These are phyloP conservation scores for Noturus placidus DNA, from an alignment of 2,113 vertebrate genomes.

Conservation along the genomic window DNA sequence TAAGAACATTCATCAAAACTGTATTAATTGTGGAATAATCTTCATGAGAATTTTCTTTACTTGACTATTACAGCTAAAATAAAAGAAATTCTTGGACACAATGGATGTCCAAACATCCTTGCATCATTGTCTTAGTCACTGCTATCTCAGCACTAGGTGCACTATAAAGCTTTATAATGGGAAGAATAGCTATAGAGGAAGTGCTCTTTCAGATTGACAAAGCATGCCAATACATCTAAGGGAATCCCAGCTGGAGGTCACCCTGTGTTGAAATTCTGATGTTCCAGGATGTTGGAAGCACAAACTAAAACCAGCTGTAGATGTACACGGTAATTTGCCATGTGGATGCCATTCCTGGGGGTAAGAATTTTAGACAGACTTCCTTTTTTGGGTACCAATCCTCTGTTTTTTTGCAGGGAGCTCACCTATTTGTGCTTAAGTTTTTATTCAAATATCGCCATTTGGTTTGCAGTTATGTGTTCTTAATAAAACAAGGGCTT, in stretches of 20 bases:
- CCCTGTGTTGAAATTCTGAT: slow-evolving; percentile 57
- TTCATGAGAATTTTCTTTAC: slow-evolving; percentile 44
- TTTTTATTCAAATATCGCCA: slow-evolving; percentile 33
- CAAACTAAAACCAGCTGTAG: slow-evolving; percentile 75
- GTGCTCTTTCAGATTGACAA: slow-evolving; percentile 63
- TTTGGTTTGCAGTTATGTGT: slow-evolving; percentile 11
- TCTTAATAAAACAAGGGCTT: slow-evolving; percentile 31
- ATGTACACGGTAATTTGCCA: slow-evolving; percentile 55
- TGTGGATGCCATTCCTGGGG: slow-evolving; percentile 45
- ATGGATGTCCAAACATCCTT: slow-evolving; percentile 62
- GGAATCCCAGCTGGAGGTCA: slow-evolving; percentile 62
- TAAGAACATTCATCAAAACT: background rate
- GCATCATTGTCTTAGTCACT: slow-evolving; percentile 57
- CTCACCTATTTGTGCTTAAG: slow-evolving; percentile 30
- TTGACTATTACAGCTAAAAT: slow-evolving; percentile 58
- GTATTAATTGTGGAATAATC: background rate
- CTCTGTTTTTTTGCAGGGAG: slow-evolving; percentile 29
- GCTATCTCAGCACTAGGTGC: slow-evolving; percentile 53
- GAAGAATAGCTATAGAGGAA: slow-evolving; percentile 56
- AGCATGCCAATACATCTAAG: slow-evolving; percentile 65
- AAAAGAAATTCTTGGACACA: slow-evolving; percentile 62
- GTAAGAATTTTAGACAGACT: slow-evolving; percentile 38
- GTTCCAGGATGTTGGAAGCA: slow-evolving; percentile 56
- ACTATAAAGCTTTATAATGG: slow-evolving; percentile 58
- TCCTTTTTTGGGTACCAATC: slow-evolving; percentile 40